Conservation (phyloP, 1,140 invertebrate species). For the Drosophila trapezifrons region DNA sequence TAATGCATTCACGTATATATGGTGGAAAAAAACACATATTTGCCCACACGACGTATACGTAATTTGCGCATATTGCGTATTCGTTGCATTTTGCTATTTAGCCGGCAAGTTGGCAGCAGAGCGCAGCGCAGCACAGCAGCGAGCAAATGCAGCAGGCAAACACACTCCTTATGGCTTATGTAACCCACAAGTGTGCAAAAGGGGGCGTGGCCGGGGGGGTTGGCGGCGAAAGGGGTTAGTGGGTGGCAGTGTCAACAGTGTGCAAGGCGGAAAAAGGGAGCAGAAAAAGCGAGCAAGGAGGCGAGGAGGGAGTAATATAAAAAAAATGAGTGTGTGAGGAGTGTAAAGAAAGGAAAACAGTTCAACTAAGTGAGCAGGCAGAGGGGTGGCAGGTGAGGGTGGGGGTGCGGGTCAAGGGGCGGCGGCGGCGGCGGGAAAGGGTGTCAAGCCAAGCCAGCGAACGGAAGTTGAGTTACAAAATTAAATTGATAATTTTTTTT, state of each 20-base stretch:
- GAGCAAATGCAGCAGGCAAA: slow-evolving; percentile 56
- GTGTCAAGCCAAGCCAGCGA: slow-evolving; percentile 55
- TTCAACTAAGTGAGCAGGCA: slow-evolving; percentile 48
- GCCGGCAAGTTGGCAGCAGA: slow-evolving; percentile 60
- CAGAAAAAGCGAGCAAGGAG: slow-evolving; percentile 13
- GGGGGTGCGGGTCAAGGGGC: neutral
- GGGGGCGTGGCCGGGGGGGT: slow-evolving; percentile 1
- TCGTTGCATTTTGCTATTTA: slow-evolving; percentile 68
- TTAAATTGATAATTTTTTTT: slow-evolving; percentile 83
- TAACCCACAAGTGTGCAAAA: slow-evolving; percentile 49
- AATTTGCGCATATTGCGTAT: slow-evolving; percentile 80
- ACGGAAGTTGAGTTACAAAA: slow-evolving; percentile 82
- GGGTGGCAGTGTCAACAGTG: slow-evolving; percentile 72
- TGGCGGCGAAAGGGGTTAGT: neutral
- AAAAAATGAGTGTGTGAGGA: slow-evolving; percentile 34
- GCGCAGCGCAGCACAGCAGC: slow-evolving; percentile 32
- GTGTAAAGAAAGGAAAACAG: slow-evolving; percentile 56
- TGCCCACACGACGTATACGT: slow-evolving; percentile 66
- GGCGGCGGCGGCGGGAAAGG: slow-evolving; percentile 6
- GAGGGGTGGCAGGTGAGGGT: neutral
- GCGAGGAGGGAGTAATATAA: slow-evolving; percentile 12
- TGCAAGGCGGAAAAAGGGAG: slow-evolving; percentile 74
- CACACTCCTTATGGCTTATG: slow-evolving; percentile 60
- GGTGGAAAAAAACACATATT: slow-evolving; percentile 53
- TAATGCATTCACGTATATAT: neutral